phyloP scores from a whole-genome alignment of 2,113 vertebrate genomes.

The Ptychochromis oligacanthus region DNA sequence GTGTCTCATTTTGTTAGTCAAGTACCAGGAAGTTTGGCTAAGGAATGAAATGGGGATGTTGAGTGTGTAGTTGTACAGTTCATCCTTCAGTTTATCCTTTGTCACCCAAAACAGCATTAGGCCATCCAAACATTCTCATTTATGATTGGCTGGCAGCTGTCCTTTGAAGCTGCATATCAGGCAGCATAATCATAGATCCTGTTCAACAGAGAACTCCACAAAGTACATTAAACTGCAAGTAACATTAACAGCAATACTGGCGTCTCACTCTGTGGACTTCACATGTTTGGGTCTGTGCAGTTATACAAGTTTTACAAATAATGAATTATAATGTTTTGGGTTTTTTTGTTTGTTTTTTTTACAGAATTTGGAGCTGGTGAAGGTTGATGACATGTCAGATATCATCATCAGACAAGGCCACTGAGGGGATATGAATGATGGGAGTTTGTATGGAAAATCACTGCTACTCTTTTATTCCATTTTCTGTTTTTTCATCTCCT shows the following conservation, averaged over 20 bases:
- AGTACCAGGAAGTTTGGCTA: neutral
- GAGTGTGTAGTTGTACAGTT: neutral
- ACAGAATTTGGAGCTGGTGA: slow-evolving; percentile 82
- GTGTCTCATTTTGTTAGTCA: neutral
- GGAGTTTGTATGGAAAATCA: neutral
- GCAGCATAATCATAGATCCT: no score
- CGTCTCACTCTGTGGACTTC: neutral
- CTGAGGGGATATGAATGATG: slow-evolving; percentile 44
- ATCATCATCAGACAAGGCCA: slow-evolving; percentile 82
- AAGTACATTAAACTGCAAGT: neutral
- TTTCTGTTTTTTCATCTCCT: neutral
- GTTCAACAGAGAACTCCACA: neutral
- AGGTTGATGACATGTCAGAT: slow-evolving; percentile 83
- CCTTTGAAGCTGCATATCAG: neutral
- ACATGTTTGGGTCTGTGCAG: no score
- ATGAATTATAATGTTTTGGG: neutral
- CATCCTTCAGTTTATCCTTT: neutral
- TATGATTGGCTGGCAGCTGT: neutral
- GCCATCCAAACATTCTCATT: neutral
- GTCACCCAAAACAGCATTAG: neutral
- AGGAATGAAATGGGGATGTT: neutral
- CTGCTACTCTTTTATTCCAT: neutral
- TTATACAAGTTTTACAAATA: neutral
- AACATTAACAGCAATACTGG: neutral
- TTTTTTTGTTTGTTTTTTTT: neutral